Conservation (phyloP, 1,140 invertebrate genomes). For the Solenopsis invicta region DNA sequence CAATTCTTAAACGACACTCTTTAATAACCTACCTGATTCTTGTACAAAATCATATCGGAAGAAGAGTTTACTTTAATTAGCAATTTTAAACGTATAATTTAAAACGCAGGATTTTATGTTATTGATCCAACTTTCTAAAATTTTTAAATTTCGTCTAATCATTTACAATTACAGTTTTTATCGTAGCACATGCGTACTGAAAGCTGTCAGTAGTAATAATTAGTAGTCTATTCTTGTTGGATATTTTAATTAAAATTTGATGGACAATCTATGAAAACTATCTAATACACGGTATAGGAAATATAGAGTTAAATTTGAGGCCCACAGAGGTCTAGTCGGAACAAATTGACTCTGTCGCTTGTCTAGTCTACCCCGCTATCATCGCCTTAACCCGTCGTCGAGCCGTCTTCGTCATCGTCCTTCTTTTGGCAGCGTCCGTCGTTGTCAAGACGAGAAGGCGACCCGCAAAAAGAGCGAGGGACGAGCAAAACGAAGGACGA, state of each 20-base stretch:
- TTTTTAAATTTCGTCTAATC: not conserved
- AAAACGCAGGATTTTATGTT: not conserved
- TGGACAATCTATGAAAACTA: not conserved
- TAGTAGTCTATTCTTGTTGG: not conserved
- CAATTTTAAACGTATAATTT: not conserved
- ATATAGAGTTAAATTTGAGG: not conserved
- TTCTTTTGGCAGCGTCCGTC: conserved; percentile 15
- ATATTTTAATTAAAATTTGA: not conserved
- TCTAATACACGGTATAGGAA: not conserved
- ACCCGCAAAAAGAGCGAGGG: conserved; percentile 7
- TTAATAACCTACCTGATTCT: not conserved
- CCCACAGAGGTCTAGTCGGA: not conserved
- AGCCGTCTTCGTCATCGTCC: conserved; percentile 13
- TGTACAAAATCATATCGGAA: not conserved
- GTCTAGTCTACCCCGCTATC: conserved; percentile 4
- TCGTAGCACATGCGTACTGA: no score
- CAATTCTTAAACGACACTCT: not conserved
- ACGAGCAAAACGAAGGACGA: conserved; percentile 1
- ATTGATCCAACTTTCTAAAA: not conserved
- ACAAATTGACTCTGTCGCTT: conserved; percentile 16
- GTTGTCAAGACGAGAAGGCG: not conserved
- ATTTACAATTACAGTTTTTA: conserved; percentile 2
- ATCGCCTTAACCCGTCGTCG: not conserved
- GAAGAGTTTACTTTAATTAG: not conserved
- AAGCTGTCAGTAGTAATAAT: not conserved